Evolutionary conservation across 2,888 invertebrate species (phyloP).

Genomic region (Folsomia manolachei): DNA sequence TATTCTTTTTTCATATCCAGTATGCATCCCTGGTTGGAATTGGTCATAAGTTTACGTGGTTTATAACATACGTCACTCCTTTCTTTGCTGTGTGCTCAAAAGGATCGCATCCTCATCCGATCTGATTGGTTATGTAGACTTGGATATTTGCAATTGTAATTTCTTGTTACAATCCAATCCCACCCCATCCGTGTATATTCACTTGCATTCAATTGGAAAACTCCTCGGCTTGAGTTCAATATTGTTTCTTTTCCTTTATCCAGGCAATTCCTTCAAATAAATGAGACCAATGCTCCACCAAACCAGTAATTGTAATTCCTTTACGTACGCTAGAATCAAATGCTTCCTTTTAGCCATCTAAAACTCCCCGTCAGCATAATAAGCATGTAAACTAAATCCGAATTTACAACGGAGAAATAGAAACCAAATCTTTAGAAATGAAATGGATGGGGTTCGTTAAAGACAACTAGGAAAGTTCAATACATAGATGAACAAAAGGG

Average conservation of each 20-base stretch:
- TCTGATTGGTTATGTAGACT: slow-evolving; percentile 17
- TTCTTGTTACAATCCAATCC: slow-evolving; percentile 35
- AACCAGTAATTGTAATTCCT: neutral
- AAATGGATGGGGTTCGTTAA: neutral
- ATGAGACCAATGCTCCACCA: neutral
- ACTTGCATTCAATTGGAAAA: slow-evolving; percentile 22
- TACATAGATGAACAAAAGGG: neutral
- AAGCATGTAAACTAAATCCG: neutral
- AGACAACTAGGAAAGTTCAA: neutral
- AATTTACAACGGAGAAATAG: neutral
- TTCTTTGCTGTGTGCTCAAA: slow-evolving; percentile 26
- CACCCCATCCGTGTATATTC: slow-evolving; percentile 6
- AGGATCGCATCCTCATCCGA: neutral
- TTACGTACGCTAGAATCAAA: neutral
- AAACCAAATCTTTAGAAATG: neutral
- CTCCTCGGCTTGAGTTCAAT: slow-evolving; percentile 31
- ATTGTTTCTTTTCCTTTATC: slow-evolving; percentile 28
- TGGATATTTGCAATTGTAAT: slow-evolving; percentile 46
- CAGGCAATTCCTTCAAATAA: slow-evolving; percentile 10
- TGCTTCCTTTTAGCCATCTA: neutral
- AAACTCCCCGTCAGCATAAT: neutral
- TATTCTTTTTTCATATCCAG: slow-evolving; percentile 11
- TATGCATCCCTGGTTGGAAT: neutral
- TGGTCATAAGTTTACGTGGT: neutral
- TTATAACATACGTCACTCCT: slow-evolving; percentile 22